Evolutionary conservation across 2,113 vertebrate species (phyloP), one percentile per base, ranked within the genome.

Genomic region (Panurus biarmicus): DNA sequence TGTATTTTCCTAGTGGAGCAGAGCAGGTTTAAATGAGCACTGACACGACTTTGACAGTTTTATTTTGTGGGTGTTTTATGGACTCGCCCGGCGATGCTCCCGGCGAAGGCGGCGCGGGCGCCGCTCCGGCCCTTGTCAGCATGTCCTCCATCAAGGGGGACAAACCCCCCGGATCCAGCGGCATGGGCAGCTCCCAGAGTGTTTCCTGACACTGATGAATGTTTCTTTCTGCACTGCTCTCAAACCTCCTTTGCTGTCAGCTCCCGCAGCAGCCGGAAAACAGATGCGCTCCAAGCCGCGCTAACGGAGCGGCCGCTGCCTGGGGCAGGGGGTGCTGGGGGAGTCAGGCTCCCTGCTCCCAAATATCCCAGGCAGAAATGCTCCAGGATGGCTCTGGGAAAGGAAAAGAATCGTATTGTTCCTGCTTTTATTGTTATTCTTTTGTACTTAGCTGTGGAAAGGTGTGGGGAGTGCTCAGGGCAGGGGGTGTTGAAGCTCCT

Each of bases 31-130:
- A 95, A 97, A 95, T 92, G 95, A 95, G 95, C 96, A 85, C 50
- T 96, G 96, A 96, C 90, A 57, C 24, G 87, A 74, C 91, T 87
- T 64, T 94, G 97, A 96, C 97, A 72, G 93, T 93, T 97, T 96
- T 96, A 97, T 96, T 69, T 62, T 14, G 94, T 25, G 89, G 73
- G 78, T 91, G 12, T 79, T 97, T 97, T 96, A 97, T 96, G 92
- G 91, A 75, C 58, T 77, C 79, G 26, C 6, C 74, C 93, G 7
- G 90, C 67, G 64, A 87, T 66, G 93, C 79, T 64, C 90, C 60
- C 56, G 10, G 93, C 60, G 86, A 50, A 51, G 58, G 50, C 75
- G 86, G 93, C 60, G 86, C 54, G 56, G 58, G 50, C 75, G 86
- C 65, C 35, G 16, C 11, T 61, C 69, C 81, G 36, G 53, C 87